phyloP scores from a whole-genome alignment of 2,797 vertebrate genomes.

The Hapalemur alaotrensis region DNA sequence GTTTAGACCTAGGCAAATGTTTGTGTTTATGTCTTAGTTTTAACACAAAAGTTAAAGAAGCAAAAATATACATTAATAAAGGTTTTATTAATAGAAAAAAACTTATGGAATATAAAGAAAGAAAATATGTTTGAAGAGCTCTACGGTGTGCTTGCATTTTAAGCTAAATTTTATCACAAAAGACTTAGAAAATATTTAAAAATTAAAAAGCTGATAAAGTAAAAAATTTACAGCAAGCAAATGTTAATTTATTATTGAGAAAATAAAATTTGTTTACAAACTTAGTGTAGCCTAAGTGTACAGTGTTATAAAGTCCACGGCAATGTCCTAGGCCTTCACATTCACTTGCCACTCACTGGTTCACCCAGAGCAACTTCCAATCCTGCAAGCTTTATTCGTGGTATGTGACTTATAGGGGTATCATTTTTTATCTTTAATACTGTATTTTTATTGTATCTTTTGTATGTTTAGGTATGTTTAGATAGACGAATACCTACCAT shows the following conservation, averaged over 20 bases:
- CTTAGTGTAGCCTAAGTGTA: neutral
- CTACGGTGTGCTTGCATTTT: neutral
- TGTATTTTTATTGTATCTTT: neutral
- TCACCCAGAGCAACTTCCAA: neutral
- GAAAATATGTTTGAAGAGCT: neutral
- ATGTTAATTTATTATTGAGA: neutral
- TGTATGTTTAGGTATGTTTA: neutral
- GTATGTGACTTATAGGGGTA: neutral
- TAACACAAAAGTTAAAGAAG: neutral
- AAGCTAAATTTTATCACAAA: neutral
- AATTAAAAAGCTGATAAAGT: neutral
- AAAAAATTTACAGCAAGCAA: neutral
- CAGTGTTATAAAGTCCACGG: neutral
- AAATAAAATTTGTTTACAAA: neutral
- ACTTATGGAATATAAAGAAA: neutral
- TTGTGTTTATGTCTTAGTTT: neutral
- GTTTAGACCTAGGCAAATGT: neutral
- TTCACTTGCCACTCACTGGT: neutral
- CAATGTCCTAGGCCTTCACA: neutral
- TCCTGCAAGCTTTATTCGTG: neutral
- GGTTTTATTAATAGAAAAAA: neutral
- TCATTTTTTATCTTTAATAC: neutral
- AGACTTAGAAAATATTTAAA: neutral
- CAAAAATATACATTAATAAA: neutral
- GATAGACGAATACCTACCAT: neutral